Evolutionary conservation across 2,797 vertebrate species (phyloP), one percentile per base, ranked within the genome.

Genomic region (Tokudaia tokunoshimensis): DNA sequence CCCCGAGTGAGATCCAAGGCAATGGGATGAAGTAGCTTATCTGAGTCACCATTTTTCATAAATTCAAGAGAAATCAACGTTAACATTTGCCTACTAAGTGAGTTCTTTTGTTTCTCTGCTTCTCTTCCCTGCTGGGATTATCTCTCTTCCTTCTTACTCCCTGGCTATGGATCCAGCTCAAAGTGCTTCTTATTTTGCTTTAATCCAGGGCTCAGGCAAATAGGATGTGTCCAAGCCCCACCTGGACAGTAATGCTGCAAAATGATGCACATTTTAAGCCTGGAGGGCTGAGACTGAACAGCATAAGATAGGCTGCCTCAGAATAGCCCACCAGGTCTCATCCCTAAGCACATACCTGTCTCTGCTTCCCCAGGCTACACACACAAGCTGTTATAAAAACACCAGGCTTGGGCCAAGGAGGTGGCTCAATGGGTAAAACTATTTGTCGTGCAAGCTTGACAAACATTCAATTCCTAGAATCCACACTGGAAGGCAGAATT

Each of bases 201-300:
- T 97, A 97, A 97, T 95, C 95, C n/a, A 57, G 67, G 81, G 91
- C 94, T 97, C 88, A 96, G 57, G 70, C 94, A 94, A 97, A 97
- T 81, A 93, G 94, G 95, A 89, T 96, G 41, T 78, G 70, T n/a
- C n/a, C 89, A 82, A 55, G 88, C 55, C 65, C 93, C 57, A 78
- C 41, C 90, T 52, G 74, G 31, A 85, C 61, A 67, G 65, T 37
- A 93, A 98, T 50, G 44, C 92, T 81, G 29, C 13, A 93, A 92
- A 91, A 12, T 19, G 87, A 93, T 92, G 87, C 63, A 52, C 89
- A 87, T 63, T 96, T 97, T 95, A 94, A 97, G 86, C 70, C 88
- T 19, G 94, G 94, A 41, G 76, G 79, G 24, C 44, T 83, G 88
- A 91, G 55, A 78, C 31, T 74, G 84, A 96, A 80, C 24, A 72